Percentiles rank a stretch among this genome's conserved stretches.
Conservation (phyloP, 2,888 invertebrate genomes). For the Caradrina clavipalpis region DNA sequence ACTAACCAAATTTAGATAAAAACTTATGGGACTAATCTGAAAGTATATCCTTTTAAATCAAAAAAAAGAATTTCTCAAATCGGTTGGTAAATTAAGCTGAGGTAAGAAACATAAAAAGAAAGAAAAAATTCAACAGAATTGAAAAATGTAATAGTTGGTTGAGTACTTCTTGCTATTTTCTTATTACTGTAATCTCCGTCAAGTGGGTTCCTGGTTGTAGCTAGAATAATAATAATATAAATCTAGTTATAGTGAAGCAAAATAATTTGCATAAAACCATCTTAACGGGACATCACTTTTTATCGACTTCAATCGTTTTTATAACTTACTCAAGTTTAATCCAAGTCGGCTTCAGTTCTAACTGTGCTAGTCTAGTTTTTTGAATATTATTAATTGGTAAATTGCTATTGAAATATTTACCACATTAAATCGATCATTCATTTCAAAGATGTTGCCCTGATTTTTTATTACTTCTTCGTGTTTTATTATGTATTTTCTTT, state of each 20-base stretch:
- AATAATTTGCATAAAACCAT: conserved; percentile 52
- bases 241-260: conserved; percentile 37
- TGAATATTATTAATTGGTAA: conserved; percentile 19
- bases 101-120: too few relatives aligned
- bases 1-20: too few relatives aligned
- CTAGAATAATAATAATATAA: conserved; percentile 27
- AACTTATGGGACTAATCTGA: too few relatives aligned
- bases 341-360: conserved; percentile 20
- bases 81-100: too few relatives aligned
- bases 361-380: conserved; percentile 31
- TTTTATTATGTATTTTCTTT: conserved; percentile 46
- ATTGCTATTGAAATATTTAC: conserved; percentile 38
- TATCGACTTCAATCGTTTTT: conserved; percentile 39
- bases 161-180: conserved; percentile 23
- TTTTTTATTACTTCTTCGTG: conserved; percentile 62
- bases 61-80: too few relatives aligned
- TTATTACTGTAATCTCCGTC: conserved; percentile 13
- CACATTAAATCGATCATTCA: conserved; percentile 24
- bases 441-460: conserved; percentile 26
- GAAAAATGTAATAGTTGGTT: conserved; percentile 24
- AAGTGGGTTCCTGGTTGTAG: conserved; percentile 18
- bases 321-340: conserved; percentile 39
- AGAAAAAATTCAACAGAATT: too few relatives aligned
- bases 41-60: too few relatives aligned
- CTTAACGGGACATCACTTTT: conserved; percentile 47